Evolutionary conservation across 2,797 vertebrate species (phyloP).

Genomic region (Kryptopterus vitreolus): DNA sequence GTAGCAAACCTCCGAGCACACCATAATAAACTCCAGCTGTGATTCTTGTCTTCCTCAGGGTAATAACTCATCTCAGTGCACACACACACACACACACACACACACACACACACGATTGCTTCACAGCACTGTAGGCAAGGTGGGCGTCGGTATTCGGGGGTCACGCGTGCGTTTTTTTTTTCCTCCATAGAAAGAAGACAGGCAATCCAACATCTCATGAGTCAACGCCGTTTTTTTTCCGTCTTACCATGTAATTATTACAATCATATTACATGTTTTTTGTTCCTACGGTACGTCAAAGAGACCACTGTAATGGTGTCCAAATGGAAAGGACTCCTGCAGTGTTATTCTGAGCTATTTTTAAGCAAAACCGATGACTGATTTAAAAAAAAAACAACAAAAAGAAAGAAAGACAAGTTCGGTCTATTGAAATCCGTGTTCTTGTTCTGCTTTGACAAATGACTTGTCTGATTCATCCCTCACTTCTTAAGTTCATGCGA

Average conservation of each 20-base stretch:
- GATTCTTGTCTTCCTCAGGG: neutral
- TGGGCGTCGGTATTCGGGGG: neutral
- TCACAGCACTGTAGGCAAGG: neutral
- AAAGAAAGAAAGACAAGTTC: neutral
- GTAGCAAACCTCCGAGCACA: conserved; percentile 20
- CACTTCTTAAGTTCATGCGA: neutral
- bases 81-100: no score
- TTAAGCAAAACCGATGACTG: conserved; percentile 31
- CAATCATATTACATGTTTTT: neutral
- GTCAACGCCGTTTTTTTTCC: neutral
- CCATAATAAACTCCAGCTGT: conserved; percentile 36
- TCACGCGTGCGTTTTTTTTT: neutral
- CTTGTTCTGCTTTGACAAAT: conserved; percentile 19
- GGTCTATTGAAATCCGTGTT: conserved; percentile 25
- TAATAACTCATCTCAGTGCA: conserved; percentile 13
- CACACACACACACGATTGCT: neutral
- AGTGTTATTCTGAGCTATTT: conserved; percentile 36
- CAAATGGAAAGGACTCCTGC: conserved; percentile 2
- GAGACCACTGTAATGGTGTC: conserved; percentile 7
- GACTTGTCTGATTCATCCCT: conserved; percentile 11
- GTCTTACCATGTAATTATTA: conserved; percentile 27
- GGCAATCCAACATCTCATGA: neutral
- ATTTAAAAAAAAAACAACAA: neutral
- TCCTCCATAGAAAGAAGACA: neutral
- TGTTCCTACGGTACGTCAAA: neutral